Evolutionary conservation across 2,888 invertebrate genomes (phyloP), one percentile per base, ranked within the genome.

Genomic region (Drosophila rellima): DNA sequence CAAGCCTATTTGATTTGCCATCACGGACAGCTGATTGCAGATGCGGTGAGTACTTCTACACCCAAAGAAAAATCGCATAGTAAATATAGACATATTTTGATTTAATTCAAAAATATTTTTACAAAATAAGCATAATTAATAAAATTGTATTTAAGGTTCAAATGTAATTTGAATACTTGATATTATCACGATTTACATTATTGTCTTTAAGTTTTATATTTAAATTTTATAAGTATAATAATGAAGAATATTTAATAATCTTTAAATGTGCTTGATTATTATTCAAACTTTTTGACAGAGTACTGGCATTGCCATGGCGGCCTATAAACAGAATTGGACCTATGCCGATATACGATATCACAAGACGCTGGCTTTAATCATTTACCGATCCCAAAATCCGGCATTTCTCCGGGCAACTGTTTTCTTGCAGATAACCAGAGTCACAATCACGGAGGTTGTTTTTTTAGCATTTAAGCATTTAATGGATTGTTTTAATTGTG

Each of bases 1-100:
- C 91, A 92, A 56, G 89, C 87, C 0, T 90, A 86, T 47, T 56
- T 91, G 55, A 89, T 92, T 10, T 92, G 91, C 29, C 73, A 90
- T 33, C 89, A 88, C 18, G 90, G 91, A 0, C 89, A 91, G 15
- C 37, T 80, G 31, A 63, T 91, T 23, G 80, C 82, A 1, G 84
- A 90, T 59, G 80, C 88, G 55, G 91, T 92, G 35, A 69, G 81
- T 54, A 11, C 60, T 11, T 18, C 11, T 13, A 26, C 7, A 26
- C 23, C 5, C 0, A 23, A 42, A 18, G 0, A 13, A 13, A 6
- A 17, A 17, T 11, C 3, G 0, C 18, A 3, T 10, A 10, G 10
- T 11, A 11, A 8, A 17, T 10, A 26, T 17, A 39, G 3, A 1
- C 3, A 33, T 33, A 33, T 11, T 26, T 26, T 26, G 1, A 26